Conservation (phyloP, 2,113 vertebrate species). For the human region DNA sequence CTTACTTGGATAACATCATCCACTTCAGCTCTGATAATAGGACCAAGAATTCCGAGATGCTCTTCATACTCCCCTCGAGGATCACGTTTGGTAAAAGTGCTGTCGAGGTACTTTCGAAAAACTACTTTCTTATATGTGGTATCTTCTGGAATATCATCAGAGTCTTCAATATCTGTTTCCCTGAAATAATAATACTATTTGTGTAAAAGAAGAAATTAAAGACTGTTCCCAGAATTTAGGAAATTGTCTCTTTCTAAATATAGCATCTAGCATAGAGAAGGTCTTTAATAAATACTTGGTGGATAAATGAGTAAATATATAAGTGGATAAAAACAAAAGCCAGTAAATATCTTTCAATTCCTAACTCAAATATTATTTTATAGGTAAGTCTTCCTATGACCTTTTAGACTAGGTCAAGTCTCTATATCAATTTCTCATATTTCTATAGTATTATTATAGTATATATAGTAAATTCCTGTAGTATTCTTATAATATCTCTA, state of each 20-base stretch:
- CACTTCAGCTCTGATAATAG: slow-evolving; percentile 94
- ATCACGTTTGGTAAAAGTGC: slow-evolving; percentile 87
- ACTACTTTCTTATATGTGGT: slow-evolving; percentile 90
- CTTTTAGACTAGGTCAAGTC: not conserved
- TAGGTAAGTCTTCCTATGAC: not conserved
- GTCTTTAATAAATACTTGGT: not conserved
- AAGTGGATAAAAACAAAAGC: not conserved
- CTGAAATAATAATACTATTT: slow-evolving; percentile 66
- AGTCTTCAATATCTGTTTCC: slow-evolving; percentile 64
- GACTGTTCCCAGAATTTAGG: not conserved
- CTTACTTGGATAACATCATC: slow-evolving; percentile 93
- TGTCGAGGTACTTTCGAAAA: slow-evolving; percentile 92
- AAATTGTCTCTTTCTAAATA: slow-evolving; percentile 19
- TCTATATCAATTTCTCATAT: not conserved
- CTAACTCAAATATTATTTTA: not conserved
- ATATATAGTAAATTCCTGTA: not conserved
- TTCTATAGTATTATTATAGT: not conserved
- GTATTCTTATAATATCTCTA: not conserved
- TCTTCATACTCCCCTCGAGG: slow-evolving; percentile 90
- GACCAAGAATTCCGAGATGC: slow-evolving; percentile 95
- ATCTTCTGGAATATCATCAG: slow-evolving; percentile 49
- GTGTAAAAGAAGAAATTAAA: slow-evolving; percentile 35
- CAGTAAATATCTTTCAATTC: not conserved
- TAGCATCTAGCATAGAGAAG: not conserved
- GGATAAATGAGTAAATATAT: not conserved